Evolutionary conservation across 1,140 invertebrate genomes (phyloP), one percentile per base, ranked within the genome.

Genomic region (Trichonephila inaurata): DNA sequence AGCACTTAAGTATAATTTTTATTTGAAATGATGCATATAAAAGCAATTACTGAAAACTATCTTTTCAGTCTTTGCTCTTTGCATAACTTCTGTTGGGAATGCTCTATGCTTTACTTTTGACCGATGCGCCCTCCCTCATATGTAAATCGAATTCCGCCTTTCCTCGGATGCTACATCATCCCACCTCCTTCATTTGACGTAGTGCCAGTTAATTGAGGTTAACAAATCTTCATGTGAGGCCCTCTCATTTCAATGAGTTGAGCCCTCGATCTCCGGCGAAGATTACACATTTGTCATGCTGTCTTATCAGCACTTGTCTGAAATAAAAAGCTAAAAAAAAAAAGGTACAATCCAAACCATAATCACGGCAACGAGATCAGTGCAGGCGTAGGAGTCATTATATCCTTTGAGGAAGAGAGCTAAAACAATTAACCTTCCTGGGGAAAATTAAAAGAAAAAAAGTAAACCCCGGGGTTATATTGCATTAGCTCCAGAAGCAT

Each of bases 201-300:
- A 91, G 72, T 91, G 24, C 16, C 60, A 66, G 90, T 66, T 92
- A 92, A 92, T 92, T 83, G 62, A 77, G 90, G 90, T 92, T 92
- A 92, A 92, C 90, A 83, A 83, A 92, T 83, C 90, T 92, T 69
- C 90, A 64, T 85, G 90, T 92, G 90, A 83, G 90, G 90, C 77
- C 82, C 89, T 90, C 69, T 90, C 89, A 90, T 90, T 90, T 61
- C 69, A 83, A 83, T 77, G 72, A 77, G 72, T 77, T 77, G 72
- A 77, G 72, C 82, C 66, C 44, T 33, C 60, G 90, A 92, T 85
- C 90, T 64, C 90, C 90, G 60, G 81, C 77, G 81, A 92, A 92
- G 90, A 92, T 85, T 85, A 92, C 90, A 85, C 90, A 83, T 92
- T 92, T 58, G 82, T 92, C 90, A 92, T 90, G 62, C 60, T 85